Evolutionary conservation across 2,797 vertebrate genomes (phyloP).

Genomic region (Sebastes hubbsi): DNA sequence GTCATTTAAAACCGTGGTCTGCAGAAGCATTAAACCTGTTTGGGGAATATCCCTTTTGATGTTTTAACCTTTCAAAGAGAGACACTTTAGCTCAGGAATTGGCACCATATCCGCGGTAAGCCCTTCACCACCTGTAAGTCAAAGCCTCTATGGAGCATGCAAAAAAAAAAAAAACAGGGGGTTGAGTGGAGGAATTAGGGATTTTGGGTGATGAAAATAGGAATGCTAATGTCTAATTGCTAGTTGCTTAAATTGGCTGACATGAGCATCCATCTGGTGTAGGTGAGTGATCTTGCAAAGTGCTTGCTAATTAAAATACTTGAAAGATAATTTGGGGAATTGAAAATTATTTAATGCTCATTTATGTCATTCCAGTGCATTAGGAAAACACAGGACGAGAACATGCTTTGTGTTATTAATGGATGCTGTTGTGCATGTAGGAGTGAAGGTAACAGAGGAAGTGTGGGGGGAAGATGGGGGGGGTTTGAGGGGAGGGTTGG

Average conservation of each 20-base stretch:
- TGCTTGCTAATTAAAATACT: constrained; percentile 82
- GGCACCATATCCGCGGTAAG: constrained; percentile 49
- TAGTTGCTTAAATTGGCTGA: constrained; percentile 77
- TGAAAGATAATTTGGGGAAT: constrained; percentile 79
- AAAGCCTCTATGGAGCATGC: constrained; percentile 46
- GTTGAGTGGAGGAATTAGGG: constrained; percentile 40
- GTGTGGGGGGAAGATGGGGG: background rate
- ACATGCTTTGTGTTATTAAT: constrained; percentile 16
- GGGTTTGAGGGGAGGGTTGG: background rate
- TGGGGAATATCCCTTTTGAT: constrained; percentile 63
- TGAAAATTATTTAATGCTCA: constrained; percentile 78
- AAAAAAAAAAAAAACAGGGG: constrained; percentile 16
- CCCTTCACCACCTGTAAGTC: constrained; percentile 64
- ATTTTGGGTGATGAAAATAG: constrained; percentile 69
- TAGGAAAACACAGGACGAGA: constrained; percentile 26
- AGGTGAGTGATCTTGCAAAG: constrained; percentile 68
- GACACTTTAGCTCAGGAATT: constrained; percentile 58
- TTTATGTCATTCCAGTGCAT: constrained; percentile 70
- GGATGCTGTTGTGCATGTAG: constrained; percentile 15
- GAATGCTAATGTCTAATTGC: constrained; percentile 80
- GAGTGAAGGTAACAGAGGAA: constrained; percentile 35
- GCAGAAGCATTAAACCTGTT: constrained; percentile 50
- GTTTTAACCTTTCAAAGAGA: constrained; percentile 74
- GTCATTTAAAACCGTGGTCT: constrained; percentile 36
- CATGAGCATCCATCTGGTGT: constrained; percentile 77